Conservation (phyloP, 2,797 vertebrate genomes). For the Scarus forsteni region DNA sequence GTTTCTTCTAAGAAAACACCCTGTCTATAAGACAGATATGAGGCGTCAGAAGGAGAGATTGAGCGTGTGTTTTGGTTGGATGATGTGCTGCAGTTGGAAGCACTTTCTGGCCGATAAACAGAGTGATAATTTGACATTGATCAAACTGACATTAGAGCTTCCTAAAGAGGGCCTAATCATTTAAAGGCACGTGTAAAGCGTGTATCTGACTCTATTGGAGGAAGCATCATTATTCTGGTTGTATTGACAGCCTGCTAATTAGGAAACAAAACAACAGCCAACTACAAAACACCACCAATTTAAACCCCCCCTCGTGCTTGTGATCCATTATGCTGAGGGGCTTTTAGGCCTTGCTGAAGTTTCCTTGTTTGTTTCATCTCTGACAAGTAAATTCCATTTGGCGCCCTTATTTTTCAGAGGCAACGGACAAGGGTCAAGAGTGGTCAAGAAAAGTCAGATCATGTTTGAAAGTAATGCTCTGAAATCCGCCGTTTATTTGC, state of each 20-base stretch:
- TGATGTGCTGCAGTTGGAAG: slow-evolving; percentile 1
- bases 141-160: slow-evolving; percentile 44
- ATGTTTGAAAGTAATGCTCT: slow-evolving; percentile 10
- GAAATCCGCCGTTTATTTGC: slow-evolving; percentile 5
- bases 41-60: background rate
- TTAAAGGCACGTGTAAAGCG: slow-evolving; percentile 30
- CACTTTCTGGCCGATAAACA: slow-evolving; percentile 17
- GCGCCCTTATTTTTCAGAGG: slow-evolving; percentile 38
- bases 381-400: slow-evolving; percentile 28
- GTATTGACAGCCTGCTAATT: slow-evolving; percentile 52
- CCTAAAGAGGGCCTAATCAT: slow-evolving; percentile 39
- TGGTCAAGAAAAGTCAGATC: slow-evolving; percentile 48
- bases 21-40: background rate
- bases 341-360: slow-evolving; percentile 42
- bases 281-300: background rate
- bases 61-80: background rate
- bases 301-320: slow-evolving; percentile 21
- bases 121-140: slow-evolving; percentile 52
- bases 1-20: slow-evolving; percentile 1
- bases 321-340: slow-evolving; percentile 43
- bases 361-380: slow-evolving; percentile 61
- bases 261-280: slow-evolving; percentile 38
- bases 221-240: slow-evolving; percentile 28
- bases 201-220: slow-evolving; percentile 22
- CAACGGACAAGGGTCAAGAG: slow-evolving; percentile 53